Evolutionary conservation across 2,797 vertebrate species (phyloP).

Genomic region (Chiroxiphia lanceolata): DNA sequence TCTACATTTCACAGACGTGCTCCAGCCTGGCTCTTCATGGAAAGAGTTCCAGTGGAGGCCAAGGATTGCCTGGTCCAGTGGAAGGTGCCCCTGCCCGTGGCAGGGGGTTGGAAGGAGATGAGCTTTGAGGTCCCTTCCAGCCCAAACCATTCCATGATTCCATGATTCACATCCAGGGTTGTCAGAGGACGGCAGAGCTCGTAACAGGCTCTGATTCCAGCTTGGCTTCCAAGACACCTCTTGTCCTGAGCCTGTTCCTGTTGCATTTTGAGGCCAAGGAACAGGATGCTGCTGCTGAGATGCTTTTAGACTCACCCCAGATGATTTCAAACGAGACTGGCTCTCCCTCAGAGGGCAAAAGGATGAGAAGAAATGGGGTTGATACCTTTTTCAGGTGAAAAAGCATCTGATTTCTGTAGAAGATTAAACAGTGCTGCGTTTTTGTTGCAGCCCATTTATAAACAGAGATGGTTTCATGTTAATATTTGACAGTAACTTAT

Average conservation of each 20-base stretch:
- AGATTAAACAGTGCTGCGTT: background rate
- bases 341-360: background rate
- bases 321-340: rapidly evolving
- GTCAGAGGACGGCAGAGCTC: background rate
- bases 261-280: background rate
- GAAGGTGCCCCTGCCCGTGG: background rate
- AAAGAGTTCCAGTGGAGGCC: background rate
- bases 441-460: background rate
- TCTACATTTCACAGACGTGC: background rate
- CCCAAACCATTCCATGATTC: background rate
- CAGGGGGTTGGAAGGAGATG: background rate
- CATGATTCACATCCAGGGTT: rapidly evolving
- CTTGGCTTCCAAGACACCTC: background rate
- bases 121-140: background rate
- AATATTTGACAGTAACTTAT: conserved; percentile 51
- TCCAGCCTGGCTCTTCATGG: background rate
- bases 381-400: background rate
- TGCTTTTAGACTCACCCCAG: background rate
- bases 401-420: background rate
- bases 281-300: background rate
- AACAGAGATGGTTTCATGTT: background rate
- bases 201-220: background rate
- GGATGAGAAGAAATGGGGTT: background rate
- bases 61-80: rapidly evolving
- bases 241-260: background rate